Base-by-base conservation (phyloP, 2,888 invertebrate genomes). In the Micoletzkya japonica region DNA sequence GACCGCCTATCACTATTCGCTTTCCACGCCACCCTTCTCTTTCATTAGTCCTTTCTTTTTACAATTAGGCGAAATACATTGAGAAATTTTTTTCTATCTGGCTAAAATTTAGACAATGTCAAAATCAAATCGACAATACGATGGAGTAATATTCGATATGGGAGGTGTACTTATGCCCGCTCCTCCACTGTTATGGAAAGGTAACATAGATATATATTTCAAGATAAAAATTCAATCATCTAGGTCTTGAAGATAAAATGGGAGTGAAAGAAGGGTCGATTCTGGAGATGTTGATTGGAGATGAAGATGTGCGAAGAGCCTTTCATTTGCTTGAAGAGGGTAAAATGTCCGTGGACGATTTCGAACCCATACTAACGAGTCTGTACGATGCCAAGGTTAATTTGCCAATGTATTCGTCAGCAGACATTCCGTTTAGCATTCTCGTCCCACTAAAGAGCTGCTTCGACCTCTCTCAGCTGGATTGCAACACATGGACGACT, bases 141-240 rank as follows among this genome's bases (percentile, higher is more conserved):
- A 68, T 58, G 87, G 87, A 20, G 87, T 88, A 10, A 86, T 88
- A 67, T 88, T 88, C 83, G 88, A 88, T 77, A 82, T 88, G 85
- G 88, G 88, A 44, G 88, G 88, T 3, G 88, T 88, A 0, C 74
- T 88, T 0, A 73, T 87, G 1, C 87, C 87, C 0, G 82, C 85
- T 3, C 88, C 88, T 3, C 74, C 82, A 67, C 64, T 72, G 10
- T 61, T 82, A 26, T 87, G 87, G 84, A 71, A 70, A 52, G 71
- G 82, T 83, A 36, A 44, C 14, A 44, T 44, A 44, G 10, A 20
- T 54, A 20, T 14, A 20, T 54, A 54, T 24, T 7, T 20, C 54
- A n/a, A 54, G 24, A 26, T n/a, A 17, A 24, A 54, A n/a, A 54
- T 54, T 54, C 44, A 44, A 44, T 44, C 14, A 44, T 44, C 44